Percentiles rank a stretch among this genome's conserved stretches.
Conservation (phyloP, 2,888 invertebrate species). For the Phania funesta region DNA sequence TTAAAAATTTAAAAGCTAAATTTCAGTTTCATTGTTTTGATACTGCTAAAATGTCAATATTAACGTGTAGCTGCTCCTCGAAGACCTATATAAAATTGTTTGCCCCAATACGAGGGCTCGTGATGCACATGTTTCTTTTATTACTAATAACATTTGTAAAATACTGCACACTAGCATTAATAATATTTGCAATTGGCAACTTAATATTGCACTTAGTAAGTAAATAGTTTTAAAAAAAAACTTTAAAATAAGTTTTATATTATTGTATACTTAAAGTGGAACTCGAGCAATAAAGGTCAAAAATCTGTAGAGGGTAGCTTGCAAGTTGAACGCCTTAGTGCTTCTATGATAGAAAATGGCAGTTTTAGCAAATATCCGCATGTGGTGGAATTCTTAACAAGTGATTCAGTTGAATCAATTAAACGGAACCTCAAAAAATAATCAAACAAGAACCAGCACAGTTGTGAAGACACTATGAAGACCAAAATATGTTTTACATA, state of each 20-base stretch:
- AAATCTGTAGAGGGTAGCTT: neutral
- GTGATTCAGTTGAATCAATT: slow-evolving; percentile 21
- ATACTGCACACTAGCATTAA: slow-evolving; percentile 26
- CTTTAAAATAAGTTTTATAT: neutral
- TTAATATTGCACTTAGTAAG: slow-evolving; percentile 50
- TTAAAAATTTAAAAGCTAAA: neutral
- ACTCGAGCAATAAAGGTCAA: neutral
- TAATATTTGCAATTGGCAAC: slow-evolving; percentile 22
- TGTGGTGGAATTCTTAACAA: slow-evolving; percentile 42
- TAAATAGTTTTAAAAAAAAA: neutral
- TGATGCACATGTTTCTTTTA: neutral
- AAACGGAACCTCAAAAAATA: neutral
- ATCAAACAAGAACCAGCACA: neutral
- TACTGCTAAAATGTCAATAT: slow-evolving; percentile 5
- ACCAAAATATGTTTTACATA: too few species aligned
- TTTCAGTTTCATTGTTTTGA: neutral
- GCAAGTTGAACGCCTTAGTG: slow-evolving; percentile 21
- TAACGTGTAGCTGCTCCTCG: neutral
- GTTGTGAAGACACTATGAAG: too few species aligned
- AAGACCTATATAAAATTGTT: neutral
- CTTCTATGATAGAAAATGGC: slow-evolving; percentile 33
- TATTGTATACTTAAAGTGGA: slow-evolving; percentile 10
- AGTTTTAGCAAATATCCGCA: slow-evolving; percentile 54
- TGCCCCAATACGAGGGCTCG: neutral
- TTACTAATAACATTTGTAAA: slow-evolving; percentile 25